Percentiles rank a stretch among this genome's conserved stretches.
Evolutionary conservation across 1,140 invertebrate genomes (phyloP).

Genomic region (Pseudomyrmex cubaensis): DNA sequence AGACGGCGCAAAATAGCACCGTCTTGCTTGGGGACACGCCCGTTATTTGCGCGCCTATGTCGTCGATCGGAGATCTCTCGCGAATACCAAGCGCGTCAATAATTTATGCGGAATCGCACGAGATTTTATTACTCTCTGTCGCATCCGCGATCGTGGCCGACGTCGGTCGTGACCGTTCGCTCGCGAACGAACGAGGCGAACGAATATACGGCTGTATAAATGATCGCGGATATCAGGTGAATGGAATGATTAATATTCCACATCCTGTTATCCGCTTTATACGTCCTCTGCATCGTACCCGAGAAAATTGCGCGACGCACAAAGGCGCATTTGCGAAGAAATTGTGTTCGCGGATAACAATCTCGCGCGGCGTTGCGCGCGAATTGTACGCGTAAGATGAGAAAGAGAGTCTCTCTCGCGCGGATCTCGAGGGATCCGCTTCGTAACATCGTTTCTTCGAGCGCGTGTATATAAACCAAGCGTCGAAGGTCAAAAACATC

Average conservation of each 20-base stretch:
- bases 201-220: constrained; percentile 52
- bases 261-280: constrained; percentile 62
- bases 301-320: constrained; percentile 53
- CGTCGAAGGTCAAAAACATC: constrained; percentile 41
- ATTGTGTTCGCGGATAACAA: constrained; percentile 51
- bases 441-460: constrained; percentile 23
- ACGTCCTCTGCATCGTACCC: constrained; percentile 13
- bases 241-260: constrained; percentile 75
- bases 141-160: not conserved
- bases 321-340: constrained; percentile 39
- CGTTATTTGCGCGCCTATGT: constrained; percentile 36
- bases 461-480: constrained; percentile 33
- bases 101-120: constrained; percentile 65
- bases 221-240: constrained; percentile 73
- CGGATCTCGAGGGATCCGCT: not conserved
- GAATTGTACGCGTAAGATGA: constrained; percentile 52
- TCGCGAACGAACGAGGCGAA: constrained; percentile 19
- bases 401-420: constrained; percentile 33
- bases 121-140: constrained; percentile 58
- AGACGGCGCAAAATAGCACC: constrained; percentile 56
- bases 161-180: constrained; percentile 20
- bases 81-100: constrained; percentile 25
- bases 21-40: constrained; percentile 41
- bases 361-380: constrained; percentile 43
- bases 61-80: not conserved